These are phyloP conservation scores for Pterocles burchelli DNA, from an alignment of 2,113 vertebrate genomes.

Conservation along the genomic window DNA sequence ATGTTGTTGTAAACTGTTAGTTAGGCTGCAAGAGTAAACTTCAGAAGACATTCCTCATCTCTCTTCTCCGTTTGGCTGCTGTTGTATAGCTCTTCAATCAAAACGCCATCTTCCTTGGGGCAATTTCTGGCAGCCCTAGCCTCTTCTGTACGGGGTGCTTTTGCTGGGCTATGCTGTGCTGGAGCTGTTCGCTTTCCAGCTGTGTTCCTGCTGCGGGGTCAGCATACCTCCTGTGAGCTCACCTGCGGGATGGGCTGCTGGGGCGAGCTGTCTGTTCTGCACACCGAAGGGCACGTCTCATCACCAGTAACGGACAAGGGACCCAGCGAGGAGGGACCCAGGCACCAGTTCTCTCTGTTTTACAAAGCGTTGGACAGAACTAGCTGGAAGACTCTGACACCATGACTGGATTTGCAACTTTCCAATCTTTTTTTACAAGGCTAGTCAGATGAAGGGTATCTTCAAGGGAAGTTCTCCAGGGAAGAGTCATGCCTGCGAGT, in stretches of 20 bases:
- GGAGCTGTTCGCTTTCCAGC: neutral
- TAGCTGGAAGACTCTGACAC: neutral
- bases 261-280: no score
- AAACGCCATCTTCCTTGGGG: neutral
- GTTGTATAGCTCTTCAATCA: neutral
- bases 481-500: neutral
- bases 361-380: neutral
- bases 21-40: neutral
- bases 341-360: neutral
- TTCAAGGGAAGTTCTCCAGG: neutral
- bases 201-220: neutral
- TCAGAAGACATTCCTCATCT: neutral
- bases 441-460: neutral
- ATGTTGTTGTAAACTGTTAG: neutral
- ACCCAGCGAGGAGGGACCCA: neutral
- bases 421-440: neutral
- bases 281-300: no score
- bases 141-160: neutral
- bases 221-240: fast-evolving
- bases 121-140: neutral
- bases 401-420: neutral
- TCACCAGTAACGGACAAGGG: no score
- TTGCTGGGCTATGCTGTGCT: neutral
- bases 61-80: neutral
- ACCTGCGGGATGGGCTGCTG: neutral